Conservation (phyloP, 2,888 invertebrate species). For the Kryphioiulus occultus region DNA sequence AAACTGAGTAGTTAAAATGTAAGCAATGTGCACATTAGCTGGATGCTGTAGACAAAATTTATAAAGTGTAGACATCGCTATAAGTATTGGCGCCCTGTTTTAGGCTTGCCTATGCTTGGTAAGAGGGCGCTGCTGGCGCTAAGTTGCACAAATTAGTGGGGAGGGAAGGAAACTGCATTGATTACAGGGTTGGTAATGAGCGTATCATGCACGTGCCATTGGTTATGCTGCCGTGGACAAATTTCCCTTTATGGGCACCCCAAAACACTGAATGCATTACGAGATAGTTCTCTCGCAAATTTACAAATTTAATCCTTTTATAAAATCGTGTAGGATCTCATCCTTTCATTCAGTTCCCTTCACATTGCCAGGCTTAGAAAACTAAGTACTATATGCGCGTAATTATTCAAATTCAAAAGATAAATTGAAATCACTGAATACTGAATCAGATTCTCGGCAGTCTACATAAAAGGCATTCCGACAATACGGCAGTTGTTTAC, state of each 20-base stretch:
- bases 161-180: background rate
- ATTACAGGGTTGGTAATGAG: background rate
- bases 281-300: background rate
- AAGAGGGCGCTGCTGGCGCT: background rate
- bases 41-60: background rate
- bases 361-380: background rate
- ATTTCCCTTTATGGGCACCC: background rate
- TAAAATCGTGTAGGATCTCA: background rate
- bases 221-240: background rate
- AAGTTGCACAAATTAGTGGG: background rate
- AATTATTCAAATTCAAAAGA: conserved; percentile 26
- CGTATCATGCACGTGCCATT: background rate
- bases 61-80: background rate
- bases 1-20: background rate
- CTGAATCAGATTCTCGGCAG: background rate
- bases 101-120: background rate
- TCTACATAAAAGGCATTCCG: background rate
- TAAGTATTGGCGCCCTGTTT: background rate
- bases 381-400: background rate
- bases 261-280: background rate
- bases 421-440: conserved; percentile 2
- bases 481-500: conserved; percentile 8
- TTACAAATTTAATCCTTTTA: conserved; percentile 25
- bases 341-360: background rate
- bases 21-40: background rate